These are phyloP conservation scores for Caenorhabditis wallacei DNA, from an alignment of 2,888 invertebrate species.

Conservation along the genomic window DNA sequence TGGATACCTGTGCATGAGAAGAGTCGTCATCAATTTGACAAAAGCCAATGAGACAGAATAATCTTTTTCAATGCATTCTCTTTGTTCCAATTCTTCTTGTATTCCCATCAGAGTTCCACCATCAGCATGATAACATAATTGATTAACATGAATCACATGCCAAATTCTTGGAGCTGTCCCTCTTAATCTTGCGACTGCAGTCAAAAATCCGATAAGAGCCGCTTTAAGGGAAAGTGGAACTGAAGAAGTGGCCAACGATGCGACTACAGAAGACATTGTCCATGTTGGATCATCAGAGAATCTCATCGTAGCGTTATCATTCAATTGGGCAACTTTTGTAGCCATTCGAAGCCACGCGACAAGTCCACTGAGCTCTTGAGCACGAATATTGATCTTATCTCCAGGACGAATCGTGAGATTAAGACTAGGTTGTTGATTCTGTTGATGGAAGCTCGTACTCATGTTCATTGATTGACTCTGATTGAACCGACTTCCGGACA, in stretches of 20 bases:
- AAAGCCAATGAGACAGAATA: conserved; percentile 78
- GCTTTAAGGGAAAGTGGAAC: conserved; percentile 73
- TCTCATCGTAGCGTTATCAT: conserved; percentile 60
- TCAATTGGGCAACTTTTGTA: conserved; percentile 63
- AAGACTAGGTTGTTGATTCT: conserved; percentile 17
- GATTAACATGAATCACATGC: conserved; percentile 71
- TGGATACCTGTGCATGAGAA: conserved; percentile 68
- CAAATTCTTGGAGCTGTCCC: conserved; percentile 71
- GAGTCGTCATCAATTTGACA: conserved; percentile 71
- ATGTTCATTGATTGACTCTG: conserved; percentile 34
- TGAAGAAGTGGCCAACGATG: conserved; percentile 65
- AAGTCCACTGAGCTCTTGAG: conserved; percentile 71
- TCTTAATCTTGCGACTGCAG: conserved; percentile 73
- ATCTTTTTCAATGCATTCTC: conserved; percentile 72
- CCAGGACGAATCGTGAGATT: conserved; percentile 35
- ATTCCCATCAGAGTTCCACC: conserved; percentile 73
- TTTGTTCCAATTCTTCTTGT: conserved; percentile 79
- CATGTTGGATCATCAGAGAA: conserved; percentile 72
- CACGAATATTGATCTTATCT: conserved; percentile 61
- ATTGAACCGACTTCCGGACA: conserved; percentile 18
- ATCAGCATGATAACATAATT: conserved; percentile 69
- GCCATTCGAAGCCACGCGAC: conserved; percentile 71
- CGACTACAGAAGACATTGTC: conserved; percentile 64
- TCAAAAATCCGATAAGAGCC: conserved; percentile 71
- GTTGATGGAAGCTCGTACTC: conserved; percentile 22